These are phyloP conservation scores for Acrossocheilus wenchowensis DNA, from an alignment of 2,797 vertebrate genomes.

Conservation along the genomic window DNA sequence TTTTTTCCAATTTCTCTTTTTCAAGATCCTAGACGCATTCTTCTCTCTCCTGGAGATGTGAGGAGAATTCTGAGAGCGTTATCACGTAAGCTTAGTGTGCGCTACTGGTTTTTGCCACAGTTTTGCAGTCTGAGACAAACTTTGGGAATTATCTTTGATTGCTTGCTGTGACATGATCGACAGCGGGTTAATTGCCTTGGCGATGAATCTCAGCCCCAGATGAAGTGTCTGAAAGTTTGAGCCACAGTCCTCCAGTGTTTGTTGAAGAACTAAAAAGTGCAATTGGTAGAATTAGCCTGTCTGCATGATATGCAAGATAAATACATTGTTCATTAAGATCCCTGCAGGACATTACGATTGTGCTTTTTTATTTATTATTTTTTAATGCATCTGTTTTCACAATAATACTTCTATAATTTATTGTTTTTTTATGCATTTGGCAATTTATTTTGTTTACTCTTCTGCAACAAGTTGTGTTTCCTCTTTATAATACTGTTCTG, in stretches of 20 bases:
- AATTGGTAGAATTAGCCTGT: not conserved
- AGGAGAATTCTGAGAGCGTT: slow-evolving; percentile 61
- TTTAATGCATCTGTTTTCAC: not conserved
- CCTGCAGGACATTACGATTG: not conserved
- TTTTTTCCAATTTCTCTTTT: slow-evolving; percentile 42
- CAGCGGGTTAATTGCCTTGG: slow-evolving; percentile 16
- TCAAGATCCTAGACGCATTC: slow-evolving; percentile 15
- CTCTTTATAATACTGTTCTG: not conserved
- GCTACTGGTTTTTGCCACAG: slow-evolving; percentile 7
- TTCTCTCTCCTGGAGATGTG: slow-evolving; percentile 49
- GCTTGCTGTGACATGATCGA: slow-evolving; percentile 17
- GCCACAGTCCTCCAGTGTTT: slow-evolving; percentile 10
- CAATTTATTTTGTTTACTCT: not conserved
- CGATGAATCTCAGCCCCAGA: not conserved
- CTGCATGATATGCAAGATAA: slow-evolving; percentile 4
- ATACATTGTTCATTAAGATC: not conserved
- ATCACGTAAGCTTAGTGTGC: not conserved
- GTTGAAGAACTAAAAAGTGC: slow-evolving; percentile 12
- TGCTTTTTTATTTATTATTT: not conserved
- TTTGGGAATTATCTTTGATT: slow-evolving; percentile 28
- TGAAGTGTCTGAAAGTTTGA: slow-evolving; percentile 3
- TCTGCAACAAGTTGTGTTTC: not conserved
- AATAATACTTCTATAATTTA: not conserved
- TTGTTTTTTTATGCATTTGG: not conserved
- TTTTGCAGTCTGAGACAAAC: not conserved